Evolutionary conservation across 2,113 vertebrate species (phyloP).

Genomic region (Apus apus): DNA sequence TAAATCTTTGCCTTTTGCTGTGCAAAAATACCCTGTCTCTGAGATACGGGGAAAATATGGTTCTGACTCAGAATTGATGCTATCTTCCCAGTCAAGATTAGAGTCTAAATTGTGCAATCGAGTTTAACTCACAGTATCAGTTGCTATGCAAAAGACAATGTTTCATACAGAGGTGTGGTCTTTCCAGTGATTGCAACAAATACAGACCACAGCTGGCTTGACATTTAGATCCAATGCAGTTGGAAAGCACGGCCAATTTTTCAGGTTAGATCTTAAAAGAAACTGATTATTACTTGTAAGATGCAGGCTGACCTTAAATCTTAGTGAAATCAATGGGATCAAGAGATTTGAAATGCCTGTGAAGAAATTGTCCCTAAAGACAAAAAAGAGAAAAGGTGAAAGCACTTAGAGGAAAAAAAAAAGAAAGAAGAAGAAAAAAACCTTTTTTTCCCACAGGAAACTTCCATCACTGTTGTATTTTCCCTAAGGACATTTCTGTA

Average conservation of each 20-base stretch:
- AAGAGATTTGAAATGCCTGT: neutral
- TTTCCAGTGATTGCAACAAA: neutral
- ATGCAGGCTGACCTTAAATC: neutral
- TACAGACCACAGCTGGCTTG: neutral
- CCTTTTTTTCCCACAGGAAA: constrained; percentile 69
- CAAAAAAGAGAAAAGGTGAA: constrained; percentile 9
- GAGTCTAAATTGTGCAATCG: constrained; percentile 55
- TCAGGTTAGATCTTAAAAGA: neutral
- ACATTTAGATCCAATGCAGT: neutral
- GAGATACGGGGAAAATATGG: constrained; percentile 23
- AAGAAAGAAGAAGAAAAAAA: neutral
- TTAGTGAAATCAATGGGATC: neutral
- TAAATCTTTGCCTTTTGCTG: constrained; percentile 35
- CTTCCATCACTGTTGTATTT: constrained; percentile 55
- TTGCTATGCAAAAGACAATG: constrained; percentile 42
- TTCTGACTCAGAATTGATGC: constrained; percentile 60
- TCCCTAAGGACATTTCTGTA: constrained; percentile 71
- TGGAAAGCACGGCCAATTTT: neutral
- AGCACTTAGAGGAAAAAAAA: neutral
- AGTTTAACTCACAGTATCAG: constrained; percentile 61
- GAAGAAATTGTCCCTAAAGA: neutral
- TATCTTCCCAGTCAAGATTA: constrained; percentile 62
- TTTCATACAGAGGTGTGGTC: constrained; percentile 55
- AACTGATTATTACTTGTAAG: neutral
- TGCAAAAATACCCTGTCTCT: constrained; percentile 45